Evolutionary conservation across 37 sponge, comb jelly and placozoan genomes (phyloP), one percentile per base, ranked within the genome.

Genomic region (Sycon ciliatum): DNA sequence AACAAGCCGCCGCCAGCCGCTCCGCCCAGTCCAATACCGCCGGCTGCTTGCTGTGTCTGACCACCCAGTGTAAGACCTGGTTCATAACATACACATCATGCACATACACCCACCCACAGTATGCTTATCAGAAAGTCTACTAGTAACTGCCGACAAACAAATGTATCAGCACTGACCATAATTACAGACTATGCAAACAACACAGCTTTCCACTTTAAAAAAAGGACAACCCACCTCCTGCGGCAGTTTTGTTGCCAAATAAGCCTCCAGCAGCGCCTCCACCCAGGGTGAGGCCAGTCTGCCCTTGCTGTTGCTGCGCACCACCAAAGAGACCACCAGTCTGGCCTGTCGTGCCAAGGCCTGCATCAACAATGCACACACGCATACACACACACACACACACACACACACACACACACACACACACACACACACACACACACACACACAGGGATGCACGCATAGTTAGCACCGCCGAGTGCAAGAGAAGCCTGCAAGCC

Each of bases 11-110:
- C n/a, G 54, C 75, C 67, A 5, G 18, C 31, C 30, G 39, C 38
- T 2, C 68, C 77, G 5, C 66, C 66, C 61, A 70, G 36, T 20
- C 71, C 70, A 22, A 60, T 75, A 73, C 82, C 78, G 27, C 76
- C 73, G 6, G 58, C 71, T 39, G 63, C 24, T 28, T 18, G 63
- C 27, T 60, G 7, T 7, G 16, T 60, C 32, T 24, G 9, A 11
- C 27, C 32, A 28, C 26, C 63, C 32, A 60, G 63, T 18, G 9
- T 18, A 60, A 23, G 63, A 42, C 49, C 39, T n/a, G 30, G 27
- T 16, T 28, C 71, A 70, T 39, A 70, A 9, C 55, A 46, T 39
- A 7, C 60, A 73, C 73, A 56, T 69, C 71, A 49, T 11, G 32
- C 53, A 22, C 28, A 33, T 11, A 54, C 32, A 40, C 53, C n/a